Evolutionary conservation across 2,797 vertebrate genomes (phyloP), one percentile per base, ranked within the genome.

Genomic region (Moxostoma hubbsi): DNA sequence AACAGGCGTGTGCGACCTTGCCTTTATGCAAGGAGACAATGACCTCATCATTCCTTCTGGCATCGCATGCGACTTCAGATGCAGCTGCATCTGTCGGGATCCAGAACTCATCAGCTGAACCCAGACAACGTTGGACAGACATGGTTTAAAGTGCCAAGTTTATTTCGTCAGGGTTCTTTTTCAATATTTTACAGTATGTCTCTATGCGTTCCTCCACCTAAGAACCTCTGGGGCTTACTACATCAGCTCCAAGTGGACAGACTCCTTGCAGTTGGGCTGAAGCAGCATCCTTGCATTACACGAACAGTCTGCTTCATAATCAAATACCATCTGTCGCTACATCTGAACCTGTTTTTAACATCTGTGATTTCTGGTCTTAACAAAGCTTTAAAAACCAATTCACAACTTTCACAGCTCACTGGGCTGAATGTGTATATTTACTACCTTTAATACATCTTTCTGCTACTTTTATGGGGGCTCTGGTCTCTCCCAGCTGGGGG

Each of bases 291-390:
- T 95, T 96, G 94, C 95, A 96, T 95, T 97, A 97, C 96, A 96
- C 95, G 96, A 95, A 96, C 96, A 96, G 95, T 97, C 97, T 99
- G 97, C 95, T 97, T 95, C 93, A 97, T 98, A 98, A 98, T 99
- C 97, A 99, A 99, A 98, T 97, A 97, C 97, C 97, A 99, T 99
- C 97, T 99, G 97, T 96, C 96, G 93, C 94, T 96, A 95, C 96
- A 96, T 98, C 96, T 97, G 97, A 97, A 97, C 97, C 92, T 93
- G 92, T 93, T 92, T 91, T 91, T 90, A 98, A 96, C 97, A 98
- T 96, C 95, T 96, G 95, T 96, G 95, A 95, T 89, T 95, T 95
- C 93, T 96, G 95, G 96, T 97, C 96, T 97, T 98, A 97, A 98
- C 97, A 98, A 97, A 97, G 96, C 96, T 97, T 97, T 97, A 98